Evolutionary conservation across 2,888 invertebrate species (phyloP), one percentile per base, ranked within the genome.

Genomic region (Beris chalybata): DNA sequence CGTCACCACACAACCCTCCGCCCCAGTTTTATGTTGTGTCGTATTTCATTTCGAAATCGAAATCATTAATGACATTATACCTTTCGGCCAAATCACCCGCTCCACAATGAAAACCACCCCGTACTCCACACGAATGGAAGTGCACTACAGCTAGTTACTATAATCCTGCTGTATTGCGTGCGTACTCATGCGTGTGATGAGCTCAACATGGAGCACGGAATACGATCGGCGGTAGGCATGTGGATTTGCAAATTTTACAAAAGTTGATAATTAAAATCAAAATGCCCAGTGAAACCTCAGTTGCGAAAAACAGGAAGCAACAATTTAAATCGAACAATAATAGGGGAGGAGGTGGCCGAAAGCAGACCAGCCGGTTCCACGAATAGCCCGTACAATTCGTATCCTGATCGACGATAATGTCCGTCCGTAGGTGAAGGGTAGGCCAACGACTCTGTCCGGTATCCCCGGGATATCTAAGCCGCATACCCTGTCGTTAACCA

Each of bases 201-300:
- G 29, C 31, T 31, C 54, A 54, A 12, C 9, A n/a, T 31, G 54
- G 29, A 5, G 31, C 5, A 32, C 30, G 29, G 54, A 30, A 29
- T n/a, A 31, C 31, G 30, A 50, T 22, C 6, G 52, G 52, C 22
- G 52, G 22, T n/a, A n/a, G n/a, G 15, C 15, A n/a, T 15, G 13
- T 15, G 15, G 4, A 48, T 48, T 5, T 15, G n/a, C 12, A 4
- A 15, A 38, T 43, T 56, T 22, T 43, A 3, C 13, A 43, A 58
- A 47, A 30, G n/a, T 61, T 61, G 38, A 50, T 61, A 50, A 50
- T 61, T 61, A 48, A 61, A 48, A 61, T 61, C 32, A 30, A 61
- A 61, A 50, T 61, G 38, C 30, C 48, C 13, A 45, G 38, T 58
- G 38, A 61, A 48, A 61, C 59, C 59, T 32, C 59, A 31, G 38